Percentiles rank a stretch among this genome's conserved stretches.
These are phyloP conservation scores for Palythoa caribaeorum DNA, from an alignment of 92 coral and sea anemone species.

Conservation along the genomic window DNA sequence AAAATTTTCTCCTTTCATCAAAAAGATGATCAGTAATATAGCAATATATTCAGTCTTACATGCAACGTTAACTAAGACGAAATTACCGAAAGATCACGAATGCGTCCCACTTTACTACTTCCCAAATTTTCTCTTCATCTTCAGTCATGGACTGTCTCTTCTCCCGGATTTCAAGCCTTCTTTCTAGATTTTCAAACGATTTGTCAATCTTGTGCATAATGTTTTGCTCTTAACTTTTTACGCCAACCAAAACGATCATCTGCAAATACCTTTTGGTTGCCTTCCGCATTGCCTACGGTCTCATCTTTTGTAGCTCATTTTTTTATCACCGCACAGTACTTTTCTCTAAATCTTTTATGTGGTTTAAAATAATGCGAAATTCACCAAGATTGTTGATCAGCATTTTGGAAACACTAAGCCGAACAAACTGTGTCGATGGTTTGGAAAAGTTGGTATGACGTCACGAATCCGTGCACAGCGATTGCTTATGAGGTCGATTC, in stretches of 20 bases:
- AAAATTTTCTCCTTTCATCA: no score
- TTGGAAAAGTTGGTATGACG: no score
- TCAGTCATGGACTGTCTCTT: background rate
- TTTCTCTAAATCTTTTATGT: constrained; percentile 7
- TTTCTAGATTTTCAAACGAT: no score
- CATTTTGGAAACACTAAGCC: background rate
- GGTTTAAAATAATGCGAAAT: background rate
- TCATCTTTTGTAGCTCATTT: background rate
- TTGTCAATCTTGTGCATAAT: background rate
- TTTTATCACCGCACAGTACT: background rate
- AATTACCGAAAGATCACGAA: constrained; percentile 2
- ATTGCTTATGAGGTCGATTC: no score
- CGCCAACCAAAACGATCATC: background rate
- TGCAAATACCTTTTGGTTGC: background rate
- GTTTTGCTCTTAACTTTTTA: background rate
- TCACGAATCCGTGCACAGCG: no score
- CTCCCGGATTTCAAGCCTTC: no score
- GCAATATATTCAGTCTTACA: constrained; percentile 7
- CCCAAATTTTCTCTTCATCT: constrained; percentile 1
- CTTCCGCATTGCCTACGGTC: background rate
- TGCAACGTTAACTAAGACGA: constrained; percentile 2
- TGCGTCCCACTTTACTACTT: constrained; percentile 2
- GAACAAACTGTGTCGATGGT: background rate
- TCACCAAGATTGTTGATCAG: background rate
- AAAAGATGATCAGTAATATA: no score